Base-by-base conservation (phyloP, 1,140 invertebrate genomes). In the Brachystomella parvula region DNA sequence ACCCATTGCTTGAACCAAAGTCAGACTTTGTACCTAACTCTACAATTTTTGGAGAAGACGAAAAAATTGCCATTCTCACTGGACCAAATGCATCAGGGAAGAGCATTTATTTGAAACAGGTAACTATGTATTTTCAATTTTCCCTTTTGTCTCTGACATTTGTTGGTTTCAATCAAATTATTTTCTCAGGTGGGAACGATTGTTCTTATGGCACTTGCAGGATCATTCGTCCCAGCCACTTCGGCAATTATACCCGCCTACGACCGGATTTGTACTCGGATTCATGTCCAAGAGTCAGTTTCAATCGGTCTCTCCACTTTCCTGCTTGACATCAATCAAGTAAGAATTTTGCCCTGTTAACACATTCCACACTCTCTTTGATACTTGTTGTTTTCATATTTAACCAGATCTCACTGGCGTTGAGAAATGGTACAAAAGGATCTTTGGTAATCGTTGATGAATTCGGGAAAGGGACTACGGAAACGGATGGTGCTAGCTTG, bases 31-130 rank as follows among this genome's bases (percentile, higher is more conserved):
- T 93, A 1, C 80, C 88, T 0, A 94, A 94, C 77, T 83, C 87
- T 73, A 83, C 83, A 1, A 71, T 77, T 49, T 86, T 86, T 49
- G 82, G 82, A 17, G 74, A 75, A 1, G 75, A 79, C 9, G 72
- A 78, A 12, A 69, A 75, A 64, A 82, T 94, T 1, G 90, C 89
- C 75, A 81, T 96, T 31, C 75, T 96, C 17, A 92, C 89, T 1
- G 90, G 92, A 0, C 89, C 92, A 0, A 96, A 96, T 78, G 85
- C 89, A 9, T 90, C 89, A 76, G 94, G 94, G 0, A 97, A 97
- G 79, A 94, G 89, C 72, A 84, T 94, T 29, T 96, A 92, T 76
- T 80, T 96, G 70, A 94, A 92, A 79, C 89, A 92, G 78, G 83
- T 88, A 70, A 66, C 28, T 31, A 59, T 64, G 17, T 32, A 32